Evolutionary conservation across 2,113 vertebrate genomes (phyloP).

Genomic region (Podarcis cretensis): DNA sequence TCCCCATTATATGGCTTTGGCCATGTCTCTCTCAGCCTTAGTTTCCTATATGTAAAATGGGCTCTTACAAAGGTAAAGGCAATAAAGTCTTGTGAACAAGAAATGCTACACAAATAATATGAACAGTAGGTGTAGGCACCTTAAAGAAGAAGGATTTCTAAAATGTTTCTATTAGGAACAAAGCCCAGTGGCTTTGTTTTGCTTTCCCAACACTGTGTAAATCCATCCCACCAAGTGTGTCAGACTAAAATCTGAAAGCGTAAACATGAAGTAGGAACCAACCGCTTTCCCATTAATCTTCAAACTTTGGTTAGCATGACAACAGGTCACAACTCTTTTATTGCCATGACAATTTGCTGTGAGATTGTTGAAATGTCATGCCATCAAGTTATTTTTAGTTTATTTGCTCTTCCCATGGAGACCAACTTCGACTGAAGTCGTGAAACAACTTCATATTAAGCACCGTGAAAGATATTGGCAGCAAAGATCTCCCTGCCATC

Average conservation of each 20-base stretch:
- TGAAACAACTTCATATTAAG: conserved; percentile 49
- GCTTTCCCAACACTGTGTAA: background rate
- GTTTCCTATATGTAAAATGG: background rate
- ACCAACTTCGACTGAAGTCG: conserved; percentile 56
- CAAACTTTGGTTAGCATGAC: conserved; percentile 61
- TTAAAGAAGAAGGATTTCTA: background rate
- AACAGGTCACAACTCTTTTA: conserved; percentile 65
- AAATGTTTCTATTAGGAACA: background rate
- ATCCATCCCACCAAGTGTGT: background rate
- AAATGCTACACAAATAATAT: background rate
- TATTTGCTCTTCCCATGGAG: conserved; percentile 67
- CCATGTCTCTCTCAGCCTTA: background rate
- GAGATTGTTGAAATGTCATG: conserved; percentile 37
- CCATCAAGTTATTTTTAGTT: conserved; percentile 62
- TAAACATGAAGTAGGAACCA: conserved; percentile 41
- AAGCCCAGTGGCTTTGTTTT: background rate
- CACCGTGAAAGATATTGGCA: conserved; percentile 23
- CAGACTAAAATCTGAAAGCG: conserved; percentile 10
- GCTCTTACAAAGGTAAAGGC: background rate
- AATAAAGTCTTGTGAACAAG: background rate
- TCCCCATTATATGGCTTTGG: background rate
- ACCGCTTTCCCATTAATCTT: conserved; percentile 49
- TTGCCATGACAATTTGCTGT: conserved; percentile 64
- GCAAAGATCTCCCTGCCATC: background rate
- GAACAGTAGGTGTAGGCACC: too few species aligned